Percentiles rank a stretch among this genome's conserved stretches.
Evolutionary conservation across 2,888 invertebrate species (phyloP).

Genomic region (Drosophila macrospina): DNA sequence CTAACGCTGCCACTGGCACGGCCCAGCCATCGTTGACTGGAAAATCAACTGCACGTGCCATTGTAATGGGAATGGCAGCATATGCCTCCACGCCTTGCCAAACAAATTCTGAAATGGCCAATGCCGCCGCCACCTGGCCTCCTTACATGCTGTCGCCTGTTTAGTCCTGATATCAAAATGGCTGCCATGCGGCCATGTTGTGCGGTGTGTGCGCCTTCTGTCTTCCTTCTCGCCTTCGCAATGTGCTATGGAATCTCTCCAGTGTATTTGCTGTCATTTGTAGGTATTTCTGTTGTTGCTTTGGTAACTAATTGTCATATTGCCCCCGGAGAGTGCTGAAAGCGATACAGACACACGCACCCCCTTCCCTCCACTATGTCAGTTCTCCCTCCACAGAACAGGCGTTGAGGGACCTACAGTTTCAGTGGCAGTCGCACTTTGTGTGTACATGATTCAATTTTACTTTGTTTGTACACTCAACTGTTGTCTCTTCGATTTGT

Average conservation of each 20-base stretch:
- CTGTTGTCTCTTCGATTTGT: constrained; percentile 7
- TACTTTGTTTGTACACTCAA: constrained; percentile 49
- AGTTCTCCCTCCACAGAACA: background rate
- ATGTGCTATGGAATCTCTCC: constrained; percentile 40
- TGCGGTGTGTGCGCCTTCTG: constrained; percentile 38
- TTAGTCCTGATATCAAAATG: constrained; percentile 73
- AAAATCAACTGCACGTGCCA: constrained; percentile 72
- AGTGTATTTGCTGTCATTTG: constrained; percentile 76
- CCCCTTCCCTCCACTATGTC: background rate
- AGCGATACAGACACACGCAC: constrained; percentile 51
- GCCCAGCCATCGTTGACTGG: constrained; percentile 14
- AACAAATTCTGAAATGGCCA: constrained; percentile 16
- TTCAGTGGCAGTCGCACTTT: constrained; percentile 25
- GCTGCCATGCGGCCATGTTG: constrained; percentile 70
- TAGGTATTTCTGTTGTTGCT: constrained; percentile 80
- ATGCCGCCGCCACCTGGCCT: constrained; percentile 44
- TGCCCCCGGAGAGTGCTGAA: constrained; percentile 68
- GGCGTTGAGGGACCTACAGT: constrained; percentile 30
- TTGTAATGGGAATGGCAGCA: constrained; percentile 29
- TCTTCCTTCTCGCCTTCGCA: background rate
- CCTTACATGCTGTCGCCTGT: constrained; percentile 46
- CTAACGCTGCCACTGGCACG: constrained; percentile 15
- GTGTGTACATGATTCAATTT: constrained; percentile 56
- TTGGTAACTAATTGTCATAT: constrained; percentile 79
- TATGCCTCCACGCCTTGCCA: background rate